Evolutionary conservation across 2,113 vertebrate genomes (phyloP), one percentile per base, ranked within the genome.

Genomic region (Microcebus lehilahytsara): DNA sequence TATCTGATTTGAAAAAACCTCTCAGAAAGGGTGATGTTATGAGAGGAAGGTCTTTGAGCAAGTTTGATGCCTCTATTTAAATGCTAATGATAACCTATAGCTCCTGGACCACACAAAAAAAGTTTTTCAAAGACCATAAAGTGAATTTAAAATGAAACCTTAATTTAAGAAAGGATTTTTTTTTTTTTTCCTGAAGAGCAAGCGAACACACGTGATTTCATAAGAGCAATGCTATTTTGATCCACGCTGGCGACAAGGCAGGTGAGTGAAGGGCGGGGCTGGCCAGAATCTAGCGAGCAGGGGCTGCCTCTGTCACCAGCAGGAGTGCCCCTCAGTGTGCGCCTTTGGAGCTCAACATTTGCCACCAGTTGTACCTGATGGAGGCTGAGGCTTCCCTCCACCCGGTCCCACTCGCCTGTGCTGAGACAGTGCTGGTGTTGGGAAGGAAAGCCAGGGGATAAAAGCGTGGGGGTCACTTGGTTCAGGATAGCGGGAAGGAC

Each of bases 61-160:
- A 9, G 89, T 72, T 97, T 98, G 98, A 98, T 89, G 93, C 96
- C 96, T 97, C 98, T 95, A 98, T 98, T 98, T 98, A 98, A 98
- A 98, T 98, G 98, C 95, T 98, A 98, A 98, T 98, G 27, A 34
- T 97, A 95, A 97, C 97, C 98, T 98, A 40, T 92, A 93, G 97
- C 96, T 96, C 93, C 93, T 19, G 19, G 97, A 97, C 92, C 94
- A 85, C 90, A 89, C n/a, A 87, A 9, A 86, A 95, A 92, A 86
- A 92, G 77, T 78, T 96, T 85, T 89, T 85, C 94, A 93, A 96
- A 97, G 93, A 89, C 49, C 58, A 74, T 23, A 97, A 93, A 95
- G 95, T 94, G 95, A 98, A 96, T 98, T 98, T 91, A 83, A 96
- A 97, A 98, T 96, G 40, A 93, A 98, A 96, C 74, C 53, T 93